Conservation (phyloP, 1,140 invertebrate species). For the Musca domestica region DNA sequence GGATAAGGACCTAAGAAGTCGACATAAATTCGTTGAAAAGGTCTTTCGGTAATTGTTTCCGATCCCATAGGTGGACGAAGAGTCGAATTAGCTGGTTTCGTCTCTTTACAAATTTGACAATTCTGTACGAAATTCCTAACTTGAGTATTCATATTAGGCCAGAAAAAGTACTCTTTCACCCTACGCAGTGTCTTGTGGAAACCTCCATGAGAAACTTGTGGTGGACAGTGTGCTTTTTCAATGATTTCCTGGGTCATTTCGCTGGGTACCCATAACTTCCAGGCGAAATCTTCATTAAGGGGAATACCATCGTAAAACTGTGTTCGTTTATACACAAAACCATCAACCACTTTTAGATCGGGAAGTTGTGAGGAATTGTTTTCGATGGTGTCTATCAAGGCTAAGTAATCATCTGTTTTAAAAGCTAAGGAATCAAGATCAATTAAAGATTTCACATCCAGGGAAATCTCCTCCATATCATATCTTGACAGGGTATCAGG, state of each 20-base stretch:
- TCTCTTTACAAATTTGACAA: not conserved
- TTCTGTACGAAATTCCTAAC: not conserved
- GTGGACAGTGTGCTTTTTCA: not conserved
- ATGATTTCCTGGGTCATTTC: not conserved
- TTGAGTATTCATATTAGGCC: not conserved
- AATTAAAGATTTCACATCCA: not conserved
- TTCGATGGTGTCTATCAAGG: not conserved
- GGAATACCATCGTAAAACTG: not conserved
- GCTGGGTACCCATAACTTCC: not conserved
- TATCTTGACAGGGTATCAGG: not conserved
- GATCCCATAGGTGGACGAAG: no score
- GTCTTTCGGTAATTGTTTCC: not conserved
- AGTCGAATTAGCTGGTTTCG: no score
- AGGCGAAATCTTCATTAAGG: no score
- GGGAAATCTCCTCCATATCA: not conserved
- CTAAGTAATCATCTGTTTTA: not conserved
- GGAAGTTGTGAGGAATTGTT: no score
- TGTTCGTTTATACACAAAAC: not conserved
- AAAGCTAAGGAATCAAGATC: not conserved
- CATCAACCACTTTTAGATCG: no score
- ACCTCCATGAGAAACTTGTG: no score
- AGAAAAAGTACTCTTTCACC: not conserved
- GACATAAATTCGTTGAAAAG: slow-evolving; percentile 25
- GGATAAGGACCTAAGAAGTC: no score
- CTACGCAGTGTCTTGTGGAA: not conserved